Evolutionary conservation across 2,113 vertebrate genomes (phyloP).

Genomic region (Lophius piscatorius): DNA sequence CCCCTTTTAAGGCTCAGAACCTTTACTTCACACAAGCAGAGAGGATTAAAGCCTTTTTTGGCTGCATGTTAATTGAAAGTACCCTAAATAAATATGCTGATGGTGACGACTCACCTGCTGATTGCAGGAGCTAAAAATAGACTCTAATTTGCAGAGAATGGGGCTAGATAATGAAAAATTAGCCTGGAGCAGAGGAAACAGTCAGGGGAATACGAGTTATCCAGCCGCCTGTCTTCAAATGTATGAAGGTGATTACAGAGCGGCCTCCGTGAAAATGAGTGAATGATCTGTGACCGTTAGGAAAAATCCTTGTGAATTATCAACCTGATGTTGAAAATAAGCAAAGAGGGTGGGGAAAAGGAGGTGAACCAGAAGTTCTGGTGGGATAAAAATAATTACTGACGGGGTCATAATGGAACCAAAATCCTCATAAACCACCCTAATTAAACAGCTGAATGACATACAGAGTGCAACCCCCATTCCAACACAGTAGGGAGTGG

Average conservation of each 20-base stretch:
- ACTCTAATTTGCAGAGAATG: conserved; percentile 43
- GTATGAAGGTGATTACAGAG: conserved; percentile 18
- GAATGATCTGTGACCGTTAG: neutral
- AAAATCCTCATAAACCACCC: conserved; percentile 20
- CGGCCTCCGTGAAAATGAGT: neutral
- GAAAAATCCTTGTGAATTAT: conserved; percentile 3
- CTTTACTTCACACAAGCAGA: conserved; percentile 9
- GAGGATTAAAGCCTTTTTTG: conserved; percentile 26
- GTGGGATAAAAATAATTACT: too few relatives aligned
- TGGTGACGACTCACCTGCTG: conserved; percentile 42
- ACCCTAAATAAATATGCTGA: conserved; percentile 52
- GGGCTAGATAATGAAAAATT: conserved; percentile 48
- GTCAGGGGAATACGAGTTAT: conserved; percentile 17
- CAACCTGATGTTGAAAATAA: conserved; percentile 4
- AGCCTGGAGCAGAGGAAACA: conserved; percentile 46
- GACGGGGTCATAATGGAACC: neutral
- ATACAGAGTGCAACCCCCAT: conserved; percentile 20
- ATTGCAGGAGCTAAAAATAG: conserved; percentile 60
- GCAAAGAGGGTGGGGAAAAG: neutral
- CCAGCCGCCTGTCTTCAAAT: conserved; percentile 12
- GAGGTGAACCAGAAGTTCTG: conserved; percentile 7
- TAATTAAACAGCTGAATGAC: conserved; percentile 39
- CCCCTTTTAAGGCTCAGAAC: conserved; percentile 17
- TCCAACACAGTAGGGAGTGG: conserved; percentile 19
- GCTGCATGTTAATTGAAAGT: conserved; percentile 23